Evolutionary conservation across 2,888 invertebrate species (phyloP), one percentile per base, ranked within the genome.

Genomic region (Noctua pronuba): DNA sequence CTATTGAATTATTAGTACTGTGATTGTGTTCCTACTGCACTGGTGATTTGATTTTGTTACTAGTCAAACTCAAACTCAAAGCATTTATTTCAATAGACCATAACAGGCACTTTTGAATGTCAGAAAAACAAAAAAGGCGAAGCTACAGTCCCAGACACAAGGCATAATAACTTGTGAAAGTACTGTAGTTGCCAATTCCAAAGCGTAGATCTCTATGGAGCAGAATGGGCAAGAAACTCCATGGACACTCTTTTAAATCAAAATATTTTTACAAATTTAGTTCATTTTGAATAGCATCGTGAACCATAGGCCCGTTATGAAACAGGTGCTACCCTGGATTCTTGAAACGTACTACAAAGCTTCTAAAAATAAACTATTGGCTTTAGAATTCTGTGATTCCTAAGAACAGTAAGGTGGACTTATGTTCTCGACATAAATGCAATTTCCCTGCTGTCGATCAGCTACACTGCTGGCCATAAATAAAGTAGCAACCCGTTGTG

Each of bases 391-490:
- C 28, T n/a, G 24, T 68, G 49, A 21, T 28, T 79, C 71, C 70
- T 46, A 55, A 78, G 68, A 83, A 76, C 62, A 85, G 44, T 73
- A 74, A 73, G 38, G 31, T 13, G 72, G 66, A 64, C n/a, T 79
- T 74, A 55, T 78, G 85, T 64, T 70, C 52, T 31, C 62, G 80
- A 76, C 72, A 69, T 71, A 80, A 81, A 86, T 86, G 86, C 90
- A 91, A 92, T 92, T 92, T 92, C 91, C 91, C 71, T 73, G 38
- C 88, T 88, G 92, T 86, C 90, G 86, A 89, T 90, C 86, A 73
- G 76, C 74, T 77, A 73, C 70, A 79, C 66, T 74, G 52, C 66
- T 24, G 41, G 60, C 75, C 79, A 62, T 41, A 38, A 35, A 55
- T 55, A 70, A 74, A 76, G 41, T 24, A 35, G 28, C 10, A 68